Conservation (phyloP, 2,888 invertebrate species). For the Petrolisthes manimaculis region DNA sequence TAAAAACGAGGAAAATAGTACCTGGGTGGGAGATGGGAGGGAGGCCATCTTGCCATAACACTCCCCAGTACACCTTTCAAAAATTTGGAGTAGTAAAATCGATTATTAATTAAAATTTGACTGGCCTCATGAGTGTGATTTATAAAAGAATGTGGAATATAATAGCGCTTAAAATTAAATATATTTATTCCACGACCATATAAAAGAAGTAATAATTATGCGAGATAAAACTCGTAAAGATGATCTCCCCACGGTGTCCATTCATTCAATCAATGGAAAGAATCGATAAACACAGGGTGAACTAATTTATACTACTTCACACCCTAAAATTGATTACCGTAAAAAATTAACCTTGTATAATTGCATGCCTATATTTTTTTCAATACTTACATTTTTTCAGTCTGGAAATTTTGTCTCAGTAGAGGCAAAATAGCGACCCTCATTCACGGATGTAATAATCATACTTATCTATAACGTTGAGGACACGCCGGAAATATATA, state of each 20-base stretch:
- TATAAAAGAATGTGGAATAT: background rate
- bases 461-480: too few species aligned
- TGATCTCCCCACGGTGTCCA: slow-evolving; percentile 33
- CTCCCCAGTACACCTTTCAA: slow-evolving; percentile 21
- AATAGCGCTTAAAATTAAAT: background rate
- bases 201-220: background rate
- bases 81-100: slow-evolving; percentile 15
- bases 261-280: slow-evolving; percentile 59
- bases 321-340: too few species aligned
- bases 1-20: slow-evolving; percentile 29
- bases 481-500: too few species aligned
- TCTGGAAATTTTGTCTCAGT: too few species aligned
- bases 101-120: background rate
- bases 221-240: background rate
- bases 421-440: too few species aligned
- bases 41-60: slow-evolving; percentile 66
- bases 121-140: background rate
- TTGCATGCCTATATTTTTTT: too few species aligned
- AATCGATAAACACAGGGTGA: slow-evolving; percentile 34
- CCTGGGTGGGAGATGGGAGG: slow-evolving; percentile 66
- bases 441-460: too few species aligned
- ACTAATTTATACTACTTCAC: too few species aligned
- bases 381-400: too few species aligned
- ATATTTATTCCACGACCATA: background rate
- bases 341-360: too few species aligned